Evolutionary conservation across 2,797 vertebrate species (phyloP).

Genomic region (Moxostoma hubbsi): DNA sequence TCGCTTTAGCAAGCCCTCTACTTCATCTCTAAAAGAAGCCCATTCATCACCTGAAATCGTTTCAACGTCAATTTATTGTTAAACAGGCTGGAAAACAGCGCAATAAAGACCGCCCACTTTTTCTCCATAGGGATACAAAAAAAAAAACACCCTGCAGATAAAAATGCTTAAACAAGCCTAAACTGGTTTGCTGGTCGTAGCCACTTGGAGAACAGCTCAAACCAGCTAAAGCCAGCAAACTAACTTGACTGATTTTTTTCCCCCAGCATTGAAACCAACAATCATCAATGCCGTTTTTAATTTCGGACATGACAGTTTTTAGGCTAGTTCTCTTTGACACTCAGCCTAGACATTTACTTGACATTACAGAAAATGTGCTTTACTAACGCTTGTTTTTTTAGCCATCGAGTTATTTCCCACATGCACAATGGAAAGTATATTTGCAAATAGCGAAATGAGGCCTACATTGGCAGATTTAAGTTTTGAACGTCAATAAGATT

Average conservation of each 20-base stretch:
- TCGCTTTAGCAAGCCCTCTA: background rate
- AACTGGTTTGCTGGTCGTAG: too few relatives aligned
- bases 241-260: too few relatives aligned
- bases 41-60: background rate
- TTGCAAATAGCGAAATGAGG: slow-evolving; percentile 12
- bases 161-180: too few relatives aligned
- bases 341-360: slow-evolving; percentile 9
- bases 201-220: too few relatives aligned
- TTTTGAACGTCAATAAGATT: slow-evolving; percentile 25
- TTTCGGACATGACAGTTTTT: too few relatives aligned
- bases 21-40: background rate
- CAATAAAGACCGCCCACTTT: background rate
- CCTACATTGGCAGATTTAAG: background rate
- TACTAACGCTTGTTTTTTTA: slow-evolving; percentile 7
- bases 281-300: too few relatives aligned
- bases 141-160: too few relatives aligned
- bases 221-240: too few relatives aligned
- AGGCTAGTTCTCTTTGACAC: background rate
- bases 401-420: slow-evolving; percentile 27
- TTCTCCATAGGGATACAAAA: background rate
- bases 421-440: slow-evolving; percentile 3
- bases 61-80: background rate
- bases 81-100: background rate
- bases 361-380: slow-evolving; percentile 23
- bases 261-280: too few relatives aligned